Base-by-base conservation (phyloP, 2,797 vertebrate genomes). In the Chrosomus eos region DNA sequence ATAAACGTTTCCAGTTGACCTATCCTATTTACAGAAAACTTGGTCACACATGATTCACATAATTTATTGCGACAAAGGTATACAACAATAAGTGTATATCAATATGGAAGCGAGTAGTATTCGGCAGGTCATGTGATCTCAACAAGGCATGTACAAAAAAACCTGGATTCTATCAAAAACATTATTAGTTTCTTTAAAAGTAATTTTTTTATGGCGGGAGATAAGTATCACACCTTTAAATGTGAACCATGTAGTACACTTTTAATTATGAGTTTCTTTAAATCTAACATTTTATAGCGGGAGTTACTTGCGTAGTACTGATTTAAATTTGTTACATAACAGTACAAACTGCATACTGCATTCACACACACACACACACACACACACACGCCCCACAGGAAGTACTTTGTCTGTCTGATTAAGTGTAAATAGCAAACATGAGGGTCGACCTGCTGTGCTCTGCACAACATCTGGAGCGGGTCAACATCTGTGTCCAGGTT, bases 391-490 rank as follows among this genome's bases (percentile, higher is more conserved):
- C 70, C 86, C 33, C 67, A 68, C 76, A 67, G 70, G 89, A 77
- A 77, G 31, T 67, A 68, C 40, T 80, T 75, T 55, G 43, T 80
- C 38, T 79, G 45, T 79, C 78, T 83, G 81, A 87, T 73, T 83
- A 80, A 73, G 76, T 53, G 66, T 80, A 79, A 85, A 82, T 71
- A 85, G 76, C 72, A 77, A 85, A 85, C 85, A 87, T 45, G 67
- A 68, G 83, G 86, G 77, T 83, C 31, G 72, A 80, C 82, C 77
- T 87, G 82, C 81, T 84, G 77, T 51, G 68, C 16, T 76, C 82
- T 40, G 73, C 62, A 36, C 48, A 84, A 84, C 86, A 87, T 87
- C 86, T 84, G 86, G 86, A 80, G n/a, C 9, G 33, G 82, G 71
- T 84, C 82, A 87, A 74, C 77, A 77, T 81, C 51, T 84, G 82